Base-by-base conservation (phyloP, 2,888 invertebrate genomes). In the Dolichopus griseipennis region DNA sequence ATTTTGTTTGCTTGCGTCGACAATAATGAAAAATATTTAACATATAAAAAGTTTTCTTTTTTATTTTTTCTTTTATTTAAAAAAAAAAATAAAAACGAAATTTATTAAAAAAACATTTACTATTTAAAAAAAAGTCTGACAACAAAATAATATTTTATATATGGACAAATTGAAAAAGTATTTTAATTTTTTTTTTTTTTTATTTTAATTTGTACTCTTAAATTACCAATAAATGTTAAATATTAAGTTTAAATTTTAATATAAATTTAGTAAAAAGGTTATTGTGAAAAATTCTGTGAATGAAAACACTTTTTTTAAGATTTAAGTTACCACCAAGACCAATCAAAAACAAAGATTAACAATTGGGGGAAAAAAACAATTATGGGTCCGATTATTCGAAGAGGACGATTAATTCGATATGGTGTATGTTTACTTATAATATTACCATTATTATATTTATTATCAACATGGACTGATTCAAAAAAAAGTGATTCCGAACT, bases 301-400 rank as follows among this genome's bases (percentile, higher is more conserved):
- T 27, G 5, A 27, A 27, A 27, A 27, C 2, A 5, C 5, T 27
- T 27, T 27, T 4, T 4, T 27, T 27, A 27, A 27, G 27, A 27
- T 4, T 27, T 27, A 27, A 27, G 27, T 27, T 27, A 2, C 37
- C 9, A 9, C 34, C 8, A 37, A 37, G 37, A 10, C 12, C 3
- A 37, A n/a, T 2, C 2, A 52, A 52, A 52, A 52, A 18, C 5
- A 27, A 27, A 27, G 27, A 27, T 27, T n/a, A 27, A 27, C 27
- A 5, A 27, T 27, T 4, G 27, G 27, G 5, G 5, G 27, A 27
- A 27, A 27, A 27, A 27, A 27, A 27, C n/a, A 82, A 77, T n/a
- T 76, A 87, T 87, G 87, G 85, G 86, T 74, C 84, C 87, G 68
- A 85, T 87, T 73, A 78, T 87, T 66, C 83, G 87, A 74, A 84